Evolutionary conservation across 1,140 invertebrate species (phyloP), one percentile per base, ranked within the genome.

Genomic region (Nomia melanderi): DNA sequence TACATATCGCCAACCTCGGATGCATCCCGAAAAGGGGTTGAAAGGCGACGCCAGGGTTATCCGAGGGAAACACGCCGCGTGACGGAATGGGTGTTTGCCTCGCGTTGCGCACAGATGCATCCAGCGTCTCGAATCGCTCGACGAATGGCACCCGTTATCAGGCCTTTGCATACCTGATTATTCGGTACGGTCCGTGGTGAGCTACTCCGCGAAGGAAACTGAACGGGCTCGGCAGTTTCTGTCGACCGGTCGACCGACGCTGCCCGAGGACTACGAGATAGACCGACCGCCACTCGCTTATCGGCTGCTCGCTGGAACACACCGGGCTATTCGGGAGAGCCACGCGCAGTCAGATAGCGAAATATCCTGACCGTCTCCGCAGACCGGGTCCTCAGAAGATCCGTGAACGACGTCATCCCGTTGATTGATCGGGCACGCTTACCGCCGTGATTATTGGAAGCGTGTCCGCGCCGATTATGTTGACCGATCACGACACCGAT

Each of bases 101-200:
- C 47, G n/a, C n/a, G 47, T 7, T 20, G 0, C 8, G 47, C 47
- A 50, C 1, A 50, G 47, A 50, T 75, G 36, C 33, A 74, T 71
- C 60, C 41, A 59, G 9, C 41, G 25, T 62, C 44, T 74, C 62
- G 50, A 41, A 31, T n/a, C 72, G 39, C n/a, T 74, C 81, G 65
- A 86, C 80, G 79, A 86, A 81, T 83, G 66, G 27, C 56, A 65
- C 81, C 74, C 81, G 86, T 87, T 89, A 89, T 87, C 88, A 82
- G 82, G 79, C 81, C 82, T 86, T 84, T 81, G 87, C 83, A 85
- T 88, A 86, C 81, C 77, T 88, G 86, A 89, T 89, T 88, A 88
- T 88, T 84, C 83, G 76, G 72, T 62, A 62, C 78, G 65, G 81
- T 88, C 73, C 77, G 65, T 69, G 84, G 84, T 85, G 81, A 88